Conservation (phyloP, 2,888 invertebrate species). For the Leptinotarsa haldemani region DNA sequence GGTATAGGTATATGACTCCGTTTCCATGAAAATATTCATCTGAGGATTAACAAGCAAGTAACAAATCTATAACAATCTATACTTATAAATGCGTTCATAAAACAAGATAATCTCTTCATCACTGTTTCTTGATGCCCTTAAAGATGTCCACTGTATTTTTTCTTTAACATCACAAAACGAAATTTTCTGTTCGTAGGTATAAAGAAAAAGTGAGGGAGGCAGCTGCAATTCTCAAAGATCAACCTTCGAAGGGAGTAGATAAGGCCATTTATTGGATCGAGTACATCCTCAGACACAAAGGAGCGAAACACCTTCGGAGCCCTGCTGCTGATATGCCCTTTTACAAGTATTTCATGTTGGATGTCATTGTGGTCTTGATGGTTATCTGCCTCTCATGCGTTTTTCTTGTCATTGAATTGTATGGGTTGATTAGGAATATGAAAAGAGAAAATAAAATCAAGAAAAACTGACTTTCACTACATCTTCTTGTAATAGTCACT, state of each 20-base stretch:
- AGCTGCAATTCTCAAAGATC: conserved; percentile 59
- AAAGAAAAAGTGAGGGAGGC: conserved; percentile 26
- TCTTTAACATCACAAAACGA: no score
- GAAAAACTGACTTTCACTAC: background rate
- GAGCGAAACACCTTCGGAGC: conserved; percentile 65
- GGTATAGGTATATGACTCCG: no score
- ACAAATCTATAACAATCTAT: no score
- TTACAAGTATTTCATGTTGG: conserved; percentile 64
- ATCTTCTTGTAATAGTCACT: no score
- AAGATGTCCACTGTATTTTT: no score
- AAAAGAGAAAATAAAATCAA: background rate
- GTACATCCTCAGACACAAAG: conserved; percentile 67
- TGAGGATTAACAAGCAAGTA: no score
- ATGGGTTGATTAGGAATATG: background rate
- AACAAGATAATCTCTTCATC: no score
- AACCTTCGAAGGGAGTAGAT: conserved; percentile 63
- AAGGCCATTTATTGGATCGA: conserved; percentile 70
- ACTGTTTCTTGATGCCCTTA: no score
- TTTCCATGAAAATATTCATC: no score
- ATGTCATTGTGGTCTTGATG: conserved; percentile 50
- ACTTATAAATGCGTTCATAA: no score
- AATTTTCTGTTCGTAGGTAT: conserved; percentile 22
- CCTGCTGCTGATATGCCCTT: conserved; percentile 63
- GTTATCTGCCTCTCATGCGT: background rate
- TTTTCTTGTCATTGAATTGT: background rate